phyloP scores from a whole-genome alignment of 2,113 vertebrate species.

The Ramphastos sulfuratus region DNA sequence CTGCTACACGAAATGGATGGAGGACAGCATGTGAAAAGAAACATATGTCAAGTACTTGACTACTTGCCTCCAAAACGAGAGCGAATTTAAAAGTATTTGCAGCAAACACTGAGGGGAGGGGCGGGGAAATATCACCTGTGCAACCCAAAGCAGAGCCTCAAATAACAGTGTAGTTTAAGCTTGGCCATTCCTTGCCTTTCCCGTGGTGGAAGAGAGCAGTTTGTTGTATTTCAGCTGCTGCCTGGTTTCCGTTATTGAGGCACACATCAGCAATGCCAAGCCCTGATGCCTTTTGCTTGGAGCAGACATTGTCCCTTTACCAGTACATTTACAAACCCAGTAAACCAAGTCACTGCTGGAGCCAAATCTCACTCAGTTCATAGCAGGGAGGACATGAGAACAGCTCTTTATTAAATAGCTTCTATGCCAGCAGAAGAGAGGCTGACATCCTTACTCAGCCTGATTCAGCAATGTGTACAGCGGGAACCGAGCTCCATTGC shows the following conservation, averaged over 20 bases:
- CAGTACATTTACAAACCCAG: neutral
- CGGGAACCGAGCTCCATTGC: rapidly evolving
- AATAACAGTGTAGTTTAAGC: neutral
- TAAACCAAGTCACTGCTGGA: neutral
- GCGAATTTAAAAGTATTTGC: constrained; percentile 61
- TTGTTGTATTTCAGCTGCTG: neutral
- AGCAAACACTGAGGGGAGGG: constrained; percentile 20
- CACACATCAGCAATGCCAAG: neutral
- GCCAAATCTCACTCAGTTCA: neutral
- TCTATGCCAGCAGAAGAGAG: rapidly evolving
- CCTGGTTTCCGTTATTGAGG: neutral
- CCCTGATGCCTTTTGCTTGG: neutral
- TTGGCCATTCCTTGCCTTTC: neutral
- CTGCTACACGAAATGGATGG: constrained; percentile 33
- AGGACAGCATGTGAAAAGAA: constrained; percentile 39
- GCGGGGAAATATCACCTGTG: neutral
- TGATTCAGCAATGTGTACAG: rapidly evolving
- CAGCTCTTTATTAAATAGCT: neutral
- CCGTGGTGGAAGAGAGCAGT: neutral
- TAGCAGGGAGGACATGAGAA: neutral
- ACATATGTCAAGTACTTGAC: constrained; percentile 39
- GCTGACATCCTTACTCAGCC: neutral
- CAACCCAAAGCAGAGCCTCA: neutral
- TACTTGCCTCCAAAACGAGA: constrained; percentile 55
- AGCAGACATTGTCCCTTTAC: neutral